These are phyloP conservation scores for Eristalis arbustorum DNA, from an alignment of 2,888 invertebrate genomes.

Conservation along the genomic window DNA sequence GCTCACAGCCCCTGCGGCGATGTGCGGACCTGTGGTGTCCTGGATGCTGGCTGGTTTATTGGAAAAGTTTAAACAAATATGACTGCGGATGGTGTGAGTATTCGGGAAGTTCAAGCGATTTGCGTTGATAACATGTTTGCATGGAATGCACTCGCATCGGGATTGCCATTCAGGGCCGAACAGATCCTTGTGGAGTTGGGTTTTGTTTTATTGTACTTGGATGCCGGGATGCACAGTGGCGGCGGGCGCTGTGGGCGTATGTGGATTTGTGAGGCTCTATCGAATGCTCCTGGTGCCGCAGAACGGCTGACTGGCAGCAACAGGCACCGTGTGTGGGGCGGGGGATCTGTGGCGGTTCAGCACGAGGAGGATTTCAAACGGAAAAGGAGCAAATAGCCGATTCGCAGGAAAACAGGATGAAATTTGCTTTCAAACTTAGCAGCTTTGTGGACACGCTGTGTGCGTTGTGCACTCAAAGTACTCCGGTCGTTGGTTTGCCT, in stretches of 20 bases:
- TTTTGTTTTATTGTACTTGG: neutral
- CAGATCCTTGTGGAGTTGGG: constrained; percentile 9
- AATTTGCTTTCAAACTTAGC: neutral
- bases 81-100: constrained; percentile 26
- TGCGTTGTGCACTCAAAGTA: neutral
- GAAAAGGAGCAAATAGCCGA: neutral
- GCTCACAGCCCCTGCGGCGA: constrained; percentile 24
- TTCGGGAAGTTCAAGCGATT: constrained; percentile 43
- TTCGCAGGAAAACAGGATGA: too few relatives aligned
- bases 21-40: constrained; percentile 41
- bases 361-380: neutral
- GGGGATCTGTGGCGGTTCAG: neutral
- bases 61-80: constrained; percentile 67
- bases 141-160: constrained; percentile 20
- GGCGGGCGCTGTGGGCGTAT: too few relatives aligned
- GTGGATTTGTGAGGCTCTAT: neutral
- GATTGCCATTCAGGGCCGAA: neutral
- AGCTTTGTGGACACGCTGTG: neutral
- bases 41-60: constrained; percentile 57
- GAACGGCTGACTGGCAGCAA: neutral
- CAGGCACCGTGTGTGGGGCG: neutral
- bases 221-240: too few relatives aligned
- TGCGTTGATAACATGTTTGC: constrained; percentile 40
- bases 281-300: neutral
- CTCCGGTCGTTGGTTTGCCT: neutral